Base-by-base conservation (phyloP, 2,888 invertebrate genomes). In the Pomacea canaliculata region DNA sequence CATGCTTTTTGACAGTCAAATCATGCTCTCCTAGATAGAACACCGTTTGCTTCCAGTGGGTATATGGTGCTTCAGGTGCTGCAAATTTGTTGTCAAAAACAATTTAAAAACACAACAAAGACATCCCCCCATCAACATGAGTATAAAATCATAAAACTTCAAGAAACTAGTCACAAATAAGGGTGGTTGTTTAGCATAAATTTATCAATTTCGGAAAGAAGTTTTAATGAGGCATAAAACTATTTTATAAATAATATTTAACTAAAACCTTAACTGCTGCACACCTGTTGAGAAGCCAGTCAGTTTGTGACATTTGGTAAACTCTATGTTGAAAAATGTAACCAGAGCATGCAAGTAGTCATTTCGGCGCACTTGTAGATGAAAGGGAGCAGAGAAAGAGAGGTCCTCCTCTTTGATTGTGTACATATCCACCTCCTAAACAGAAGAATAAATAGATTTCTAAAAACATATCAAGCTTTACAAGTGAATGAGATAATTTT, bases 21-120 rank as follows among this genome's bases (percentile, higher is more conserved):
- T 97, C 97, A 86, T 99, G 97, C 77, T 90, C 88, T 65, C 90
- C 89, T 71, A 99, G 95, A 91, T 99, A 99, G 92, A 99, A 99
- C 72, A 99, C 99, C 12, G 96, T 96, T 91, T 98, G 98, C 91
- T 99, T 99, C 99, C 99, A 99, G 91, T 99, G 99, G 46, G 99
- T 99, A 92, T 99, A 99, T 56, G 96, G 96, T 1, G 97, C 95
- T 90, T 99, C 99, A 0, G 99, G 99, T 0, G 97, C 97, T 77
- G 82, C 10, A 56, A 56, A 37, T 1, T 37, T 37, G 37, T 3
- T 5, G 5, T 37, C 37, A 37, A 37, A 37, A 37, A 37, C 37
- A 37, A 37, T 37, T 37, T 37, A 37, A 37, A 37, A 5, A 37
- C 5, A 37, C 37, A 37, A 37, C 37, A 37, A 37, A 37, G 37